A percentile compares a stretch with the other conserved stretches of the same genome.
Evolutionary conservation across 1,140 invertebrate genomes (phyloP).

Genomic region (Magallana gigas): DNA sequence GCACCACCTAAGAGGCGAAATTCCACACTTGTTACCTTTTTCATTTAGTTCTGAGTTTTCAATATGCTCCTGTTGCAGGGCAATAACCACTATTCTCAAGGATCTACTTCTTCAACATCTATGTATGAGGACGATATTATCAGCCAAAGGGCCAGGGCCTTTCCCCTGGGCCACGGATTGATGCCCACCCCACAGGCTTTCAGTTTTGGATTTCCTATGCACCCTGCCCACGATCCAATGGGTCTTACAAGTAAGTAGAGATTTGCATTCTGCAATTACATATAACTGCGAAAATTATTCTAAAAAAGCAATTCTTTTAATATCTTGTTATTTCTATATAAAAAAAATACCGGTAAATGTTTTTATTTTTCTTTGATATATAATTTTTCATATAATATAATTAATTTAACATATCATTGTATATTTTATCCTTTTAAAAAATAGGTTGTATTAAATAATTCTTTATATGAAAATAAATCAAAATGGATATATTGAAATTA

Average conservation of each 20-base stretch:
- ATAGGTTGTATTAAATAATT: too few species aligned
- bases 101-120: conserved; percentile 47
- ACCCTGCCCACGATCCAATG: conserved; percentile 73
- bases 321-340: too few species aligned
- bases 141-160: conserved; percentile 66
- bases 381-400: too few species aligned
- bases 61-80: conserved; percentile 57
- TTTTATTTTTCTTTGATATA: too few species aligned
- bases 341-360: too few species aligned
- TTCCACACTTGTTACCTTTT: conserved; percentile 35
- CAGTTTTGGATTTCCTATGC: conserved; percentile 74
- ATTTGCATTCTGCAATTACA: too few species aligned
- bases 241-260: conserved; percentile 64
- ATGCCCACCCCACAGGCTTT: conserved; percentile 73
- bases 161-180: conserved; percentile 71
- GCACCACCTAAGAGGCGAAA: conserved; percentile 36
- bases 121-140: conserved; percentile 70
- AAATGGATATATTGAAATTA: too few species aligned
- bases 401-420: too few species aligned
- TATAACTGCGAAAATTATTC: too few species aligned
- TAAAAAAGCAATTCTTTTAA: too few species aligned
- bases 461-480: too few species aligned
- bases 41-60: neutral
- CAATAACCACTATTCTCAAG: conserved; percentile 47
- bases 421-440: too few species aligned